phyloP scores from a whole-genome alignment of 2,113 vertebrate genomes.

The Cololabis saira region DNA sequence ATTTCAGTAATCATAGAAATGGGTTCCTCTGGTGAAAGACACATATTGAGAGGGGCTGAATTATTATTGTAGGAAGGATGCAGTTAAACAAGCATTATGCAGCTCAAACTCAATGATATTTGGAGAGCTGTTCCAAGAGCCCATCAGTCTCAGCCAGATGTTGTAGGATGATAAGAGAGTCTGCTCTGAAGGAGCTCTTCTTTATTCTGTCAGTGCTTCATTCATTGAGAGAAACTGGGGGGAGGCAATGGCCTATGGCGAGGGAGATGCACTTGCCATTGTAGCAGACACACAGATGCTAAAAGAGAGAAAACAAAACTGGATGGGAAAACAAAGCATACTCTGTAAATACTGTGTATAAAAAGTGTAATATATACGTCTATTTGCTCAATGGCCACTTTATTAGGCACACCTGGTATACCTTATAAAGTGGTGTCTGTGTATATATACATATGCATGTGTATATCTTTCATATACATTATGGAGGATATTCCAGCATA shows the following conservation, averaged over 20 bases:
- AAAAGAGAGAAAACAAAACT: constrained; percentile 57
- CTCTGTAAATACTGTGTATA: constrained; percentile 9
- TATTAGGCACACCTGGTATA: too few species aligned
- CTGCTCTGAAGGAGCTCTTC: constrained; percentile 65
- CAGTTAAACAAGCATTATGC: constrained; percentile 71
- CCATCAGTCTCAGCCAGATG: constrained; percentile 79
- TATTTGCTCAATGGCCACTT: too few species aligned
- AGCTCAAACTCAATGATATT: constrained; percentile 72
- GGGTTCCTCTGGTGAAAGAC: constrained; percentile 61
- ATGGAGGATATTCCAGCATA: constrained; percentile 5
- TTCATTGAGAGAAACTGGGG: constrained; percentile 58
- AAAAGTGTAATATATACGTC: too few species aligned
- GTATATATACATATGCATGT: too few species aligned
- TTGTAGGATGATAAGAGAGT: constrained; percentile 72
- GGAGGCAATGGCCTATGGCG: constrained; percentile 60
- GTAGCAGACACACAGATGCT: constrained; percentile 40
- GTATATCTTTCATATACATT: too few species aligned
- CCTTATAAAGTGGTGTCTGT: too few species aligned
- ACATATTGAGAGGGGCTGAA: constrained; percentile 67
- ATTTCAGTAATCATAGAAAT: constrained; percentile 73
- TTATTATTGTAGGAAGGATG: constrained; percentile 70
- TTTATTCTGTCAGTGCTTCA: constrained; percentile 70
- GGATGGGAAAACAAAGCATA: constrained; percentile 30
- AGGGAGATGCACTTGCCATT: constrained; percentile 54
- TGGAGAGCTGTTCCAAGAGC: constrained; percentile 68